Conservation (phyloP, 2,888 invertebrate genomes). For the Clostera curtula region DNA sequence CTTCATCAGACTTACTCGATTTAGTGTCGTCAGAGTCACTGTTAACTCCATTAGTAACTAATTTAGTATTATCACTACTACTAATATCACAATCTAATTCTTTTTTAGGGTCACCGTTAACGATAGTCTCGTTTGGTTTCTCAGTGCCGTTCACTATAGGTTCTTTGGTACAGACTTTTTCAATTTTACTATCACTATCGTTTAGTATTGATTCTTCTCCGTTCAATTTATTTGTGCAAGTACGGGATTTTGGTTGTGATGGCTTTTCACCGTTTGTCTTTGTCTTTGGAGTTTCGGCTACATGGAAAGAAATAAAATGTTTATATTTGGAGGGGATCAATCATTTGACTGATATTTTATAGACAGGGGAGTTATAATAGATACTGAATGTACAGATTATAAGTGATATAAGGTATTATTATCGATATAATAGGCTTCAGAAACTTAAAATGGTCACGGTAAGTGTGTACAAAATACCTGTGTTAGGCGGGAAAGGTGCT, state of each 20-base stretch:
- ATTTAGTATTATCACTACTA: slow-evolving; percentile 65
- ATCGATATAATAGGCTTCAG: too few species aligned
- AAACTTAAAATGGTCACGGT: too few species aligned
- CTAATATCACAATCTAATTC: slow-evolving; percentile 71
- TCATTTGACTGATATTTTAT: too few species aligned
- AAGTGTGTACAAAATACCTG: slow-evolving; percentile 51
- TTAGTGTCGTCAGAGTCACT: slow-evolving; percentile 59
- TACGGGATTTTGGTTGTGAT: slow-evolving; percentile 38
- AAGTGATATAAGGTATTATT: too few species aligned
- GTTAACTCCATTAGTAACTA: slow-evolving; percentile 67
- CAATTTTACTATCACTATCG: slow-evolving; percentile 42
- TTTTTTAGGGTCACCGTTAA: slow-evolving; percentile 61
- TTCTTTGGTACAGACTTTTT: slow-evolving; percentile 64
- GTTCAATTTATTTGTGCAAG: slow-evolving; percentile 42
- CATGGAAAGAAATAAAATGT: slow-evolving; percentile 1
- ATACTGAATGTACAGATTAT: too few species aligned
- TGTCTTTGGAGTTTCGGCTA: slow-evolving; percentile 52
- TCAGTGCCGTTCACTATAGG: slow-evolving; percentile 60
- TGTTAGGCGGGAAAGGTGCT: slow-evolving; percentile 47
- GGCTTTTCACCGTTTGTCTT: slow-evolving; percentile 47
- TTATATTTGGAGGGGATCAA: background rate
- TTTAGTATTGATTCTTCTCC: slow-evolving; percentile 47
- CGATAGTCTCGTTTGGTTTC: slow-evolving; percentile 39
- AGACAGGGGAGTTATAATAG: too few species aligned
- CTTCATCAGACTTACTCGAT: slow-evolving; percentile 57